These are phyloP conservation scores for Meloe dianella DNA, from an alignment of 2,888 invertebrate species.

Conservation along the genomic window DNA sequence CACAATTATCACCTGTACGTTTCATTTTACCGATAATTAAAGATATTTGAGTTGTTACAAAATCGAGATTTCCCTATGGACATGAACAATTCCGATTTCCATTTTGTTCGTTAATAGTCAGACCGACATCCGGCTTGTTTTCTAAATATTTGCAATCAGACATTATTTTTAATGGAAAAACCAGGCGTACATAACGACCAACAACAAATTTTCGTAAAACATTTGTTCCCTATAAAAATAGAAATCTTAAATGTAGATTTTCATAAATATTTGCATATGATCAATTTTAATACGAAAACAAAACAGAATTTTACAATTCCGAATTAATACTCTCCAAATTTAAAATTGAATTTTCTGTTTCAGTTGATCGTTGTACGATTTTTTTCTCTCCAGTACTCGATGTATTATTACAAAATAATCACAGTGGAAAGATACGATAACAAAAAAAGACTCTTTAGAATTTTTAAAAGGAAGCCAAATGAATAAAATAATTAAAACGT, in stretches of 20 bases:
- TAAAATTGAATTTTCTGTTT: background rate
- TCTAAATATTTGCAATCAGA: constrained; percentile 11
- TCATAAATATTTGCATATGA: background rate
- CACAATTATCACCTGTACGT: background rate
- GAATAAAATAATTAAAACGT: background rate
- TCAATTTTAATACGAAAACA: background rate
- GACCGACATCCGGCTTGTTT: constrained; percentile 18
- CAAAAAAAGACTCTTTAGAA: background rate
- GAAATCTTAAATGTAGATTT: background rate
- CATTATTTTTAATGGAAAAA: constrained; percentile 3
- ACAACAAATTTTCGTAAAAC: constrained; percentile 1
- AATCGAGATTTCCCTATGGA: constrained; percentile 11
- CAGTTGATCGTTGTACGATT: background rate
- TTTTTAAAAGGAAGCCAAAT: background rate
- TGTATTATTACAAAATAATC: background rate
- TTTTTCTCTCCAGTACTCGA: background rate
- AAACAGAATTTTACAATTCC: background rate
- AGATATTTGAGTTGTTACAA: constrained; percentile 3
- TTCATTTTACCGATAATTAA: background rate
- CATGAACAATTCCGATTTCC: constrained; percentile 18
- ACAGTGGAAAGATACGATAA: background rate
- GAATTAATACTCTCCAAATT: background rate
- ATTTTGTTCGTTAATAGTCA: constrained; percentile 14
- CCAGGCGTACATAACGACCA: background rate
- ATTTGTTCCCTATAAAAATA: background rate